Conservation (phyloP, 23 tunicate species). For the Phallusia fumigata region DNA sequence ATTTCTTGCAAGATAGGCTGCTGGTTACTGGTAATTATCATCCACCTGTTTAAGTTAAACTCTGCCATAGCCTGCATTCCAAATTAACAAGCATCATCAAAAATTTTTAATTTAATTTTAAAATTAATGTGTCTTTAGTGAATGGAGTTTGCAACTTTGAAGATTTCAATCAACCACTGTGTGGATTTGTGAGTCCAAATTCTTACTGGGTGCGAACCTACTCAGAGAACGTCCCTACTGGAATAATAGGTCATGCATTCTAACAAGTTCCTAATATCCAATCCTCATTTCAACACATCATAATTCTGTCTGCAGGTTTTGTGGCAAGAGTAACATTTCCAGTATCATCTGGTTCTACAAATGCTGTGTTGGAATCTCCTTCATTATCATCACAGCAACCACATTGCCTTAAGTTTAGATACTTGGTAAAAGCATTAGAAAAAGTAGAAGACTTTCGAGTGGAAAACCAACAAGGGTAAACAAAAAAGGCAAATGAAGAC, state of each 20-base stretch:
- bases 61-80: too few relatives aligned
- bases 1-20: too few relatives aligned
- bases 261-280: too few relatives aligned
- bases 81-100: too few relatives aligned
- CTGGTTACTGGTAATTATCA: too few relatives aligned
- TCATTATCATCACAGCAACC: neutral
- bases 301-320: neutral
- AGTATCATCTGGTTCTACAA: neutral
- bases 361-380: neutral
- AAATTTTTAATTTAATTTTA: too few relatives aligned
- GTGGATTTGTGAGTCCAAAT: constrained; percentile 6
- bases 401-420: neutral
- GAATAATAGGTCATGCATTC: neutral
- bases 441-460: neutral
- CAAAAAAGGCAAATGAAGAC: too few relatives aligned
- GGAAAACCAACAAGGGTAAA: neutral
- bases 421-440: neutral
- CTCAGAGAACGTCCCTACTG: neutral
- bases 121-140: neutral
- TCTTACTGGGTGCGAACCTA: neutral
- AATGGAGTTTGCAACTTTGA: neutral
- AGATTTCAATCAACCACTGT: neutral
- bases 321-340: neutral
- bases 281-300: too few relatives aligned
- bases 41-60: too few relatives aligned